A percentile compares a stretch with the other conserved stretches of the same genome.
phyloP scores from a whole-genome alignment of 1,140 invertebrate genomes.

The Nasonia vitripennis region DNA sequence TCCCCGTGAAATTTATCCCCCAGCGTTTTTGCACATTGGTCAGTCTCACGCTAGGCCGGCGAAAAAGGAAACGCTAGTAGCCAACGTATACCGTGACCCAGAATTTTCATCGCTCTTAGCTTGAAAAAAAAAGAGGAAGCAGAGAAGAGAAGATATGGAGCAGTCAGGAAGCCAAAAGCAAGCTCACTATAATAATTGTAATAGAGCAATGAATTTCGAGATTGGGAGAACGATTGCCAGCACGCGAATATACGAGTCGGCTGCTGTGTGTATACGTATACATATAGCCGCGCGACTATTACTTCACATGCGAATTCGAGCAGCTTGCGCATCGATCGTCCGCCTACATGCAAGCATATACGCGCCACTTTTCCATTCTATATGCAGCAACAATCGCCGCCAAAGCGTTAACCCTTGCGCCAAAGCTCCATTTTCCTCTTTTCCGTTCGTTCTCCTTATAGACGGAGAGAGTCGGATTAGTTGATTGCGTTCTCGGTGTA shows the following conservation, averaged over 20 bases:
- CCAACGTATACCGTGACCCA: too few relatives aligned
- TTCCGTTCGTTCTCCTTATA: neutral
- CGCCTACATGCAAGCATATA: neutral
- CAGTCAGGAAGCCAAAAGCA: neutral
- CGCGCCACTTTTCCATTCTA: conserved; percentile 14
- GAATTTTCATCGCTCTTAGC: neutral
- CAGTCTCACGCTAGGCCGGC: too few relatives aligned
- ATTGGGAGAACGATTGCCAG: conserved; percentile 6
- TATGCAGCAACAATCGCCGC: neutral
- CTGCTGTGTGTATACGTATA: neutral
- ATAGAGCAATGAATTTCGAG: conserved; percentile 6
- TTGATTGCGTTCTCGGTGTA: neutral
- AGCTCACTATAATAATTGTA: conserved; percentile 29
- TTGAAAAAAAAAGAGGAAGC: neutral
- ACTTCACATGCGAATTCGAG: conserved; percentile 11
- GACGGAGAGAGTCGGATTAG: neutral
- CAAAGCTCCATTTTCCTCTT: neutral
- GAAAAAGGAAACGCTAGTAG: neutral
- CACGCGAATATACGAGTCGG: neutral
- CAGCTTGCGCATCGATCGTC: conserved; percentile 18
- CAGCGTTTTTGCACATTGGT: too few relatives aligned
- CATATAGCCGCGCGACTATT: neutral
- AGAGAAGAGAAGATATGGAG: neutral
- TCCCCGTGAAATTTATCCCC: too few relatives aligned
- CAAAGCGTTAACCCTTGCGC: conserved; percentile 11